Evolutionary conservation across 2,113 vertebrate genomes (phyloP).

Genomic region (Micronycteris hirsuta): DNA sequence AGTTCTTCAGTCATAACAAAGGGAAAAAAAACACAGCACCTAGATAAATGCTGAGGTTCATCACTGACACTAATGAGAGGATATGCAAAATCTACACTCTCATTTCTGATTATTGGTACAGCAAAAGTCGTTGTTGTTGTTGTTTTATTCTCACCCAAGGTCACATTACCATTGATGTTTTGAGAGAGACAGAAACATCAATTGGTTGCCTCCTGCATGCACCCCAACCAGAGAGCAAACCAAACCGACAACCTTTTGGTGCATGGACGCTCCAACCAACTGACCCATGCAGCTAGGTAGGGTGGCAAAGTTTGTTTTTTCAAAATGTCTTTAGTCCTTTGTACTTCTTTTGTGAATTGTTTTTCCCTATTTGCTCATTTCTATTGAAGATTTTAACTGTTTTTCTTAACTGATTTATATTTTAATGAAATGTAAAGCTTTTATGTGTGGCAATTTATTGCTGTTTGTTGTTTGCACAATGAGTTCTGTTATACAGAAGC

Average conservation of each 20-base stretch:
- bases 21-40: neutral
- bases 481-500: neutral
- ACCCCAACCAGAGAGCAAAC: too few relatives aligned
- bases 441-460: neutral
- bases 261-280: too few relatives aligned
- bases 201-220: too few relatives aligned
- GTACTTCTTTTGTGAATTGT: slow-evolving; percentile 3
- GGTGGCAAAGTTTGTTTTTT: neutral
- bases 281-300: too few relatives aligned
- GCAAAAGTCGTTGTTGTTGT: neutral
- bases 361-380: neutral
- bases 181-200: too few relatives aligned
- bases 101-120: neutral
- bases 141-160: too few relatives aligned
- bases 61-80: neutral
- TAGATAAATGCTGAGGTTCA: neutral
- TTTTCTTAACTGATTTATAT: neutral
- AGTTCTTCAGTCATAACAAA: neutral
- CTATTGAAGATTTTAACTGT: neutral
- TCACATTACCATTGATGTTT: too few relatives aligned
- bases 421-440: neutral
- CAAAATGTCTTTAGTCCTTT: neutral
- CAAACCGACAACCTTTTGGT: too few relatives aligned
- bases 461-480: neutral
- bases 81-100: neutral